Base-by-base conservation (phyloP, 1,140 invertebrate species). In the Drosophila lacertosa region DNA sequence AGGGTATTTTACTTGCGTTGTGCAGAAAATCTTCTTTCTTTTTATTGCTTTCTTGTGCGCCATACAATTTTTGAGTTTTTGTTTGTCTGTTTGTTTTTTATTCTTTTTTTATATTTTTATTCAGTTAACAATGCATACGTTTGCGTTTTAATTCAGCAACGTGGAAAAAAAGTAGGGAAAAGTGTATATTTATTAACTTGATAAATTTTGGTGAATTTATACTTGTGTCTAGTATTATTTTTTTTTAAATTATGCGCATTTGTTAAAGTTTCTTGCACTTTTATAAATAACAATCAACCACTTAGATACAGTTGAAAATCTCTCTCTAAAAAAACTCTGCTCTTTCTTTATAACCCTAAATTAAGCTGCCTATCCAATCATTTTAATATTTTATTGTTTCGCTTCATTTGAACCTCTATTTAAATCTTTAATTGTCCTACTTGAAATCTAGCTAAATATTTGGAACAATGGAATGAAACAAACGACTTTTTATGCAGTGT, bases 131-230 rank as follows among this genome's bases (percentile, higher is more conserved):
- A 32, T 86, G 80, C 80, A 73, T 67, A 86, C 71, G 59, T 80
- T 80, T 69, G 81, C 59, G 20, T 74, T 83, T 84, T 69, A 59
- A 66, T 71, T 65, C 13, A 59, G 13, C 18, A 57, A 72, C 33
- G 48, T 58, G 45, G 18, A 51, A 45, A 57, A 57, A 13, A 29
- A 16, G 18, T 2, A n/a, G 2, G 10, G 24, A 24, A 58, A 32
- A 44, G 29, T 13, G 24, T 22, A 26, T 6, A 26, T 73, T 39
- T 71, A 67, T 67, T 18, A 59, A 45, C 39, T 63, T 74, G 45
- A 71, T 62, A 62, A 58, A 68, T 63, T 64, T 62, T 13, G 7
- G 18, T 22, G 24, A 22, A 22, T n/a, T 3, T n/a, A 2, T n/a
- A 13, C 24, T 83, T 60, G 37, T 70, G 44, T 70, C 70, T 80